Percentiles rank a stretch among this genome's conserved stretches.
phyloP scores from a whole-genome alignment of 2,888 invertebrate genomes.

The Xanthostigma xanthostigma region DNA sequence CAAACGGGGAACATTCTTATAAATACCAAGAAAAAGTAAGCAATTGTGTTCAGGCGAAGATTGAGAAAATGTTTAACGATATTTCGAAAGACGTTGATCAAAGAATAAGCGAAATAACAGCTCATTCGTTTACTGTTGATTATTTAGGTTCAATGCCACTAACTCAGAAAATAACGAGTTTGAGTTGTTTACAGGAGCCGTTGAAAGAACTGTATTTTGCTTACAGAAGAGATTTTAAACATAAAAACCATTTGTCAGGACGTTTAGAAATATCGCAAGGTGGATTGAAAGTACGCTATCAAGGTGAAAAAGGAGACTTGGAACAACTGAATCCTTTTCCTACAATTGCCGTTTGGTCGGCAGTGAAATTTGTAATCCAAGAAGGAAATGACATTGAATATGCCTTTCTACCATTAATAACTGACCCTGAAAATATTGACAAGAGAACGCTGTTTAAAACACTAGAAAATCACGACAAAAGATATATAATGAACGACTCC shows the following conservation, averaged over 20 bases:
- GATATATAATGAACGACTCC: constrained; percentile 38
- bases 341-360: constrained; percentile 87
- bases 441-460: constrained; percentile 50
- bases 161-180: constrained; percentile 63
- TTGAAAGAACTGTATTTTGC: constrained; percentile 56
- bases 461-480: constrained; percentile 36
- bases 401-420: constrained; percentile 73
- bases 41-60: constrained; percentile 71
- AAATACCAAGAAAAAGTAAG: constrained; percentile 28
- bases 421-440: constrained; percentile 66
- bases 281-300: constrained; percentile 58
- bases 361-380: constrained; percentile 68
- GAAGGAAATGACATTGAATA: constrained; percentile 41
- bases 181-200: constrained; percentile 69
- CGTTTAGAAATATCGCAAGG: constrained; percentile 48
- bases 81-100: constrained; percentile 45
- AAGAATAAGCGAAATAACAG: constrained; percentile 31
- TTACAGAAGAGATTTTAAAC: constrained; percentile 37
- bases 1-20: constrained; percentile 10
- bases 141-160: constrained; percentile 71
- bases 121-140: constrained; percentile 48
- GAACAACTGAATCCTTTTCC: constrained; percentile 69
- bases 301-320: constrained; percentile 43
- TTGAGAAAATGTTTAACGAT: constrained; percentile 72
- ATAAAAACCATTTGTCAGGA: constrained; percentile 39